phyloP scores from a whole-genome alignment of 2,797 vertebrate species.

The Margarornis squamiger region DNA sequence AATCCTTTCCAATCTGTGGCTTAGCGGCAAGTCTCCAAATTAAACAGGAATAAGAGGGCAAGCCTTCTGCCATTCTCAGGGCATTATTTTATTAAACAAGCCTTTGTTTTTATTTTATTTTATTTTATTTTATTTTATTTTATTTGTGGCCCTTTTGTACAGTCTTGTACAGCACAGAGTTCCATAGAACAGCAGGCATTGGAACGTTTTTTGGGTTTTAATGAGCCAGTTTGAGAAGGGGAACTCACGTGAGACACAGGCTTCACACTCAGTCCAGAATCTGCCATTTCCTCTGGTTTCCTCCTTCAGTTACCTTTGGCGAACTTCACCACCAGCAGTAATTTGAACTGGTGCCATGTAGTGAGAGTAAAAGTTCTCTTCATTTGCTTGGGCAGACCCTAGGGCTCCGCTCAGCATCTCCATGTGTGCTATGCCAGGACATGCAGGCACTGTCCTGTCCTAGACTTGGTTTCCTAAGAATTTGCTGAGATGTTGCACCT shows the following conservation, averaged over 20 bases:
- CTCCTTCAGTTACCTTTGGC: neutral
- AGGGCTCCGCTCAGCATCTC: neutral
- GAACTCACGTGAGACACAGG: neutral
- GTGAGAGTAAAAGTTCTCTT: neutral
- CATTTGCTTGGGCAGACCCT: neutral
- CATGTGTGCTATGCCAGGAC: neutral
- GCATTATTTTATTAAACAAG: neutral
- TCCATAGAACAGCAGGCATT: neutral
- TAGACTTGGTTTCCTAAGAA: neutral
- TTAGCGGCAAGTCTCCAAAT: neutral
- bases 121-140: neutral
- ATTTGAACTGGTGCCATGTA: neutral
- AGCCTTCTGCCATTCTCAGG: neutral
- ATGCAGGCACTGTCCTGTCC: fast-evolving
- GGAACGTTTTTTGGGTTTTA: neutral
- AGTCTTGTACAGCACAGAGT: neutral
- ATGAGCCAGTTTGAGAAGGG: neutral
- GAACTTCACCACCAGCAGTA: neutral
- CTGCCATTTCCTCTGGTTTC: neutral
- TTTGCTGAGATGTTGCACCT: neutral
- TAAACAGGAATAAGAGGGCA: neutral
- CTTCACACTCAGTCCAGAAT: neutral
- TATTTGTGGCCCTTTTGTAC: neutral
- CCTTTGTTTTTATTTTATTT: neutral
- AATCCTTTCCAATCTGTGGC: neutral